Conservation (phyloP, 2,888 invertebrate genomes). For the Luperina testacea region DNA sequence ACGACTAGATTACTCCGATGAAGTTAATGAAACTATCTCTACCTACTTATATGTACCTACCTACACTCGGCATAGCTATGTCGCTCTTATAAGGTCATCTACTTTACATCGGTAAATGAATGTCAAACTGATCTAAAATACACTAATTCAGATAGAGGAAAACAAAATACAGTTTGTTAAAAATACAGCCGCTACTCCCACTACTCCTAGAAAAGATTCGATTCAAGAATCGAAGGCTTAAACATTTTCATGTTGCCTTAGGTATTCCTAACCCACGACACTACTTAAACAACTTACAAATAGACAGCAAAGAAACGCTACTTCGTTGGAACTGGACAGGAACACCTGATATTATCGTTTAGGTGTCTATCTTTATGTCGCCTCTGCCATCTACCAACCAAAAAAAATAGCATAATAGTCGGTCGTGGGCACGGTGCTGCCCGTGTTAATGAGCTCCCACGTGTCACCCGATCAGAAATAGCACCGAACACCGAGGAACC, state of each 20-base stretch:
- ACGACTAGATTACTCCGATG: neutral
- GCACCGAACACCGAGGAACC: constrained; percentile 54
- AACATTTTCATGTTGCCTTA: constrained; percentile 23
- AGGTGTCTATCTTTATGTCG: neutral
- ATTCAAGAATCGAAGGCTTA: constrained; percentile 1
- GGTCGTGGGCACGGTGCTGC: constrained; percentile 53
- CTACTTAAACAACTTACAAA: neutral
- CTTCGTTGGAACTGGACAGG: neutral
- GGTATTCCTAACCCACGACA: neutral
- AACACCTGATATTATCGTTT: neutral
- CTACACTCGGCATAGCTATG: neutral
- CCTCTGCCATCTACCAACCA: neutral
- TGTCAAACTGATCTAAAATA: neutral
- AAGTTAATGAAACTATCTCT: constrained; percentile 10
- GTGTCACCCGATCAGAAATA: constrained; percentile 67
- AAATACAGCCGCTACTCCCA: neutral
- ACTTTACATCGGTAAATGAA: neutral
- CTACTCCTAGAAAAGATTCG: constrained; percentile 21
- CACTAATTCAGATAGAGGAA: neutral
- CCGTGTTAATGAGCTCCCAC: constrained; percentile 62
- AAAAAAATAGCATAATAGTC: constrained; percentile 29
- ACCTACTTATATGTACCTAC: too few relatives aligned
- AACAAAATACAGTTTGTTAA: constrained; percentile 9
- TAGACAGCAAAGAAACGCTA: neutral
- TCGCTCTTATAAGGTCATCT: neutral